Evolutionary conservation across 2,113 vertebrate species (phyloP), one percentile per base, ranked within the genome.

Genomic region (Trochalopteron elliotii): DNA sequence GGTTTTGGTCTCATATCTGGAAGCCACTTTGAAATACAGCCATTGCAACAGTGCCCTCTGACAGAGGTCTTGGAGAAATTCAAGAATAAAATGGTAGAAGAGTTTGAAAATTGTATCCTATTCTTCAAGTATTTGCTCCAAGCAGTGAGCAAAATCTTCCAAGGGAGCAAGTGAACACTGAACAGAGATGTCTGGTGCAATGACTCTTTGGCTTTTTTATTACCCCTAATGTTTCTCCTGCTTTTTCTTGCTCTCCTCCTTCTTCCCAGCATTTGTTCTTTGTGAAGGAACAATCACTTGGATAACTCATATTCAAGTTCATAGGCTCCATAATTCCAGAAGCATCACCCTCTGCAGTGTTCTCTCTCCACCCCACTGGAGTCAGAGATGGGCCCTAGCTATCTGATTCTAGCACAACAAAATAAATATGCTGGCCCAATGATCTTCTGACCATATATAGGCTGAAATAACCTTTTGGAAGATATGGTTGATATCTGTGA

Each of bases 381-480:
- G 88, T 30, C 89, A 88, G 71, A 87, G 90, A 70, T 94, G 93
- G 88, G 75, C 65, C 68, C 78, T 86, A 40, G 90, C 90, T 96
- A 95, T 96, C 96, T 93, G 95, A 95, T 96, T 95, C 72, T 33
- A 95, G 94, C 75, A 97, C 94, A 97, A 95, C 92, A 97, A 95
- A 96, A 95, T 88, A 97, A 95, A 95, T 83, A 95, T 60, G 70
- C 57, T 96, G 78, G 86, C n/a, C 87, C 83, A 45, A 67, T 82
- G 56, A 86, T 93, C 86, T 82, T 45, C 90, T 97, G 95, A 96
- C 95, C 96, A 96, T 97, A 97, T 97, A 96, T 97, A 97, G 96
- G 90, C 96, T 96, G 85, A 82, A 96, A 94, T 53, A 84, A 95
- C 47, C 64, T 89, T 97, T 93, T 83, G 94, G 84, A 90, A 96